phyloP scores from a whole-genome alignment of 2,888 invertebrate genomes.

The Pterostichus niger region DNA sequence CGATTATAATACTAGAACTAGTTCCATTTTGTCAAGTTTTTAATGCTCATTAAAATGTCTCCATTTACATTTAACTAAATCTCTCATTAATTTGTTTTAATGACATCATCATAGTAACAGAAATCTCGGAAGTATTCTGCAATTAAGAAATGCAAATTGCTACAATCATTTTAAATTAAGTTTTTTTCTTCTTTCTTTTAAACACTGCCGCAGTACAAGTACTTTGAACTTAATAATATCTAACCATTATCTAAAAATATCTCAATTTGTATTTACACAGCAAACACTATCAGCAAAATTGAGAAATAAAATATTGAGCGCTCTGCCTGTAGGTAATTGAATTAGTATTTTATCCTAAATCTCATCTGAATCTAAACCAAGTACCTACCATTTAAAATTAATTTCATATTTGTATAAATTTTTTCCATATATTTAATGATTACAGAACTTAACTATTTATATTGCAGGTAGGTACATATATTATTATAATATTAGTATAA shows the following conservation, averaged over 20 bases:
- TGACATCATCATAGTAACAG: conserved; percentile 28
- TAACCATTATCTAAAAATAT: too few species aligned
- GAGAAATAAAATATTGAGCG: background rate
- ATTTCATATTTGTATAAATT: too few species aligned
- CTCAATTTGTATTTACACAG: too few species aligned
- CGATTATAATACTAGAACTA: background rate
- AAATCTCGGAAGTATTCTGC: conserved; percentile 12
- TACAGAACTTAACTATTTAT: too few species aligned
- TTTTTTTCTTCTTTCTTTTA: conserved; percentile 16
- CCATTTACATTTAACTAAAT: conserved; percentile 26
- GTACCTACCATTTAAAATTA: too few species aligned
- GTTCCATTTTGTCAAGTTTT: conserved; percentile 13
- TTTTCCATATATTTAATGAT: too few species aligned
- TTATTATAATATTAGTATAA: too few species aligned
- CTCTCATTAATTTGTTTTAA: conserved; percentile 45
- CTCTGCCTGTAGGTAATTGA: background rate
- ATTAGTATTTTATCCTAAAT: too few species aligned
- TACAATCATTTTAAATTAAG: conserved; percentile 34
- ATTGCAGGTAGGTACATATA: too few species aligned
- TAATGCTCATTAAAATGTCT: conserved; percentile 41
- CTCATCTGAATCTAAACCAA: too few species aligned
- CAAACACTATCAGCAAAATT: background rate
- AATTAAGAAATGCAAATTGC: conserved; percentile 37
- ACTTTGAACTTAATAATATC: too few species aligned
- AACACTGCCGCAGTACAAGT: background rate